Conservation (phyloP, 2,888 invertebrate genomes). For the Argynnis bischoffii region DNA sequence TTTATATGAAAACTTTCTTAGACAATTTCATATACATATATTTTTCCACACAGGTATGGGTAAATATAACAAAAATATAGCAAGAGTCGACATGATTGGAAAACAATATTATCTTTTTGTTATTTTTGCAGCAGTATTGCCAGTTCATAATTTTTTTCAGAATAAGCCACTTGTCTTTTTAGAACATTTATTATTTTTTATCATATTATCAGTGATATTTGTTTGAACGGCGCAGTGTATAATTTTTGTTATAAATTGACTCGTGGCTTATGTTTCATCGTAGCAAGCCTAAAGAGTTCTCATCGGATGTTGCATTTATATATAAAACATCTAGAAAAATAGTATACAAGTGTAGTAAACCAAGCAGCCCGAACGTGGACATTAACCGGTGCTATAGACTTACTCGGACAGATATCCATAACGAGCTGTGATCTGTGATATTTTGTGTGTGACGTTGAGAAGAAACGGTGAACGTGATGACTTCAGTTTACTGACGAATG, state of each 20-base stretch:
- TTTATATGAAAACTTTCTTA: constrained; percentile 43
- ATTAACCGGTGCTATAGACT: constrained; percentile 37
- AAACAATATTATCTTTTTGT: constrained; percentile 7
- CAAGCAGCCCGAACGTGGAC: constrained; percentile 23
- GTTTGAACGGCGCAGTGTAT: neutral
- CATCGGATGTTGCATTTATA: constrained; percentile 15
- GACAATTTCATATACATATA: constrained; percentile 33
- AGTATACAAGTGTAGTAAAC: constrained; percentile 21
- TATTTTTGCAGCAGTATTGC: constrained; percentile 15
- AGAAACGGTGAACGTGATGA: constrained; percentile 55
- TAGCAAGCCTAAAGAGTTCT: constrained; percentile 15
- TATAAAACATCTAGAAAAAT: constrained; percentile 18
- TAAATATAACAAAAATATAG: constrained; percentile 7
- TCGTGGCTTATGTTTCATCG: constrained; percentile 11
- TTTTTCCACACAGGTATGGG: constrained; percentile 42
- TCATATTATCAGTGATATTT: neutral
- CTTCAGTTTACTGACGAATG: constrained; percentile 61
- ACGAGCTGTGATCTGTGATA: constrained; percentile 56
- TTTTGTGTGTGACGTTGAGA: constrained; percentile 48
- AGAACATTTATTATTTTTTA: neutral
- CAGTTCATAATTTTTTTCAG: constrained; percentile 24
- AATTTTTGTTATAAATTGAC: constrained; percentile 1
- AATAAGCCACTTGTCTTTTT: constrained; percentile 16
- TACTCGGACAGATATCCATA: constrained; percentile 33
- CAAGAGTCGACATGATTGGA: neutral